Percentiles rank a stretch among this genome's conserved stretches.
Evolutionary conservation across 2,888 invertebrate genomes (phyloP).

Genomic region (Lissocephala sabroskyi): DNA sequence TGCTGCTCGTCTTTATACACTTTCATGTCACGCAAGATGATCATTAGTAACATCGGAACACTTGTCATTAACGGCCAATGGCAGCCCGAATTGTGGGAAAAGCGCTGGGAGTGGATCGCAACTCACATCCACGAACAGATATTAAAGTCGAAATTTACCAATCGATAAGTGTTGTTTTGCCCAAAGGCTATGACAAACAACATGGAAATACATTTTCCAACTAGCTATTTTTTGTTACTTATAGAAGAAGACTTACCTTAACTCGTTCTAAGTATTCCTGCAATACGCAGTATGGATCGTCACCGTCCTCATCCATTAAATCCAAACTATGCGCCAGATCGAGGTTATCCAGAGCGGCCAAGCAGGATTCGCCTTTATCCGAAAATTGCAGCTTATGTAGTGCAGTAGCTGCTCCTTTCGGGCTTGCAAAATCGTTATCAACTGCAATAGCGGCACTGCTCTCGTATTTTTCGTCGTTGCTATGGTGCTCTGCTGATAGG

Average conservation of each 20-base stretch:
- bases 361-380: conserved; percentile 54
- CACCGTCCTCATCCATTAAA: conserved; percentile 63
- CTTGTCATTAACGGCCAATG: too few species aligned
- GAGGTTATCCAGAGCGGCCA: conserved; percentile 66
- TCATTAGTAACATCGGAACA: too few species aligned
- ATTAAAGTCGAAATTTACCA: too few species aligned
- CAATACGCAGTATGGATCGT: conserved; percentile 70
- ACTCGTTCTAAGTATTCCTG: conserved; percentile 71
- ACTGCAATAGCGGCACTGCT: conserved; percentile 47
- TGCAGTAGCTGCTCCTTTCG: conserved; percentile 32
- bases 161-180: too few species aligned
- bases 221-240: too few species aligned
- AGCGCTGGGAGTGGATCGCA: too few species aligned
- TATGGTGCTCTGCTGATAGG: conserved; percentile 23
- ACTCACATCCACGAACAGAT: too few species aligned
- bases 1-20: too few species aligned
- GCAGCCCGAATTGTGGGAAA: too few species aligned
- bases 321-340: conserved; percentile 64
- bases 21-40: too few species aligned
- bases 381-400: conserved; percentile 55
- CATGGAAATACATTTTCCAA: too few species aligned
- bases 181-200: too few species aligned
- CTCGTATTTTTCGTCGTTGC: conserved; percentile 11
- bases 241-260: conserved; percentile 59
- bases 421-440: conserved; percentile 65